A percentile compares a stretch with the other conserved stretches of the same genome.
phyloP scores from a whole-genome alignment of 2,113 vertebrate genomes.

The Ageneiosus marmoratus region DNA sequence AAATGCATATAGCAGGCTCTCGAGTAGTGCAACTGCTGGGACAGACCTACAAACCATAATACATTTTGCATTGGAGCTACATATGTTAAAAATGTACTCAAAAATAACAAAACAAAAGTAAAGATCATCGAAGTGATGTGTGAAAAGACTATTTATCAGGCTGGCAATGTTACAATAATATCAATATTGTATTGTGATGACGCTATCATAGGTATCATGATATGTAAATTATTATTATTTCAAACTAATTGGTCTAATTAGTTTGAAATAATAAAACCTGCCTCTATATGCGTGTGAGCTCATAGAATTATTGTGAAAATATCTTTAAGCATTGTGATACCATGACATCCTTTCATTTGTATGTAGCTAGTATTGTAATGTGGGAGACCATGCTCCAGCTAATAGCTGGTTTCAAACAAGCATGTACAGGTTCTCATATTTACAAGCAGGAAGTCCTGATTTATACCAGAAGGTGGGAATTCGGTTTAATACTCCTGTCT shows the following conservation, averaged over 20 bases:
- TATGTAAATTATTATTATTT: neutral
- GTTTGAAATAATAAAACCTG: no score
- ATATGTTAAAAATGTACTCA: neutral
- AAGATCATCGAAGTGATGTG: neutral
- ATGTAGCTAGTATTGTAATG: neutral
- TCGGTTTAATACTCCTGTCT: constrained; percentile 41
- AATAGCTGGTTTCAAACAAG: neutral
- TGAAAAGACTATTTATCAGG: neutral
- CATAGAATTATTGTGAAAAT: no score
- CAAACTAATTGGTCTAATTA: neutral
- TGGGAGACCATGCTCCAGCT: neutral
- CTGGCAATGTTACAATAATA: neutral
- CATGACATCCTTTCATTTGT: no score
- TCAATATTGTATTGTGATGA: neutral
- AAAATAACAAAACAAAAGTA: neutral
- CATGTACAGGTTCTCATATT: constrained; percentile 6
- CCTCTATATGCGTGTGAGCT: no score
- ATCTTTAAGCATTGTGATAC: no score
- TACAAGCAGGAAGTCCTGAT: constrained; percentile 18
- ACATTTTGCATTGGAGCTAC: neutral
- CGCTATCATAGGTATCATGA: neutral
- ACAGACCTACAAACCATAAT: neutral
- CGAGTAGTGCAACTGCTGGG: no score
- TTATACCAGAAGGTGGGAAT: constrained; percentile 25
- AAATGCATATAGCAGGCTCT: neutral